phyloP scores from a whole-genome alignment of 2,797 vertebrate species.

The Streptopelia turtur region DNA sequence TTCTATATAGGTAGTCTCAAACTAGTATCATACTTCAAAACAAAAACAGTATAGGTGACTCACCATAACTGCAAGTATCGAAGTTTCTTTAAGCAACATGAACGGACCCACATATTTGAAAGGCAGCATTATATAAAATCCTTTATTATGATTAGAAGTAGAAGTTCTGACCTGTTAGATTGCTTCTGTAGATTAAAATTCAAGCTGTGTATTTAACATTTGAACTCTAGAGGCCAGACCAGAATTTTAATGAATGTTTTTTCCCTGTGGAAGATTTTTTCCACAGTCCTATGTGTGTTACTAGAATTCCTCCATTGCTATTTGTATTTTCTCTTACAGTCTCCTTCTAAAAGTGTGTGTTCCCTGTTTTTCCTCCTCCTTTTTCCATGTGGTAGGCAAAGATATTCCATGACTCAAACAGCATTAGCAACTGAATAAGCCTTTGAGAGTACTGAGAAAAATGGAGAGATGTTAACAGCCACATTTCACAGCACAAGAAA shows the following conservation, averaged over 20 bases:
- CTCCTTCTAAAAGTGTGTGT: neutral
- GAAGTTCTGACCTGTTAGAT: neutral
- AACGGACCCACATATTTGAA: neutral
- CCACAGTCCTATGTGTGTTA: neutral
- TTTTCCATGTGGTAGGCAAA: constrained; percentile 43
- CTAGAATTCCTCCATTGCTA: neutral
- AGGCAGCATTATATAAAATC: neutral
- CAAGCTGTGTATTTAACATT: neutral
- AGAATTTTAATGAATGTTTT: neutral
- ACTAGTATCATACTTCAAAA: neutral
- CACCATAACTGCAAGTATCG: accelerated
- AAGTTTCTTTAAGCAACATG: neutral
- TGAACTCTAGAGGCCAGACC: neutral
- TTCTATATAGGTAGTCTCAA: neutral
- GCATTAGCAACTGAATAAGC: constrained; percentile 64
- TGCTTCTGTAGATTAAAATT: neutral
- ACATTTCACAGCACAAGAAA: constrained; percentile 42
- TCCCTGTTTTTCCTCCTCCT: constrained; percentile 31
- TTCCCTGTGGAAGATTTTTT: neutral
- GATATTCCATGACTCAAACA: constrained; percentile 58
- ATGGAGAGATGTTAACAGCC: constrained; percentile 10
- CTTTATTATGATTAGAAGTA: neutral
- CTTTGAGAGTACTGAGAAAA: constrained; percentile 31
- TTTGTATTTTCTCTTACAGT: constrained; percentile 5
- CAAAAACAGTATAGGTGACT: neutral